phyloP scores from a whole-genome alignment of 2,888 invertebrate species.

The Lochmaea capreae region DNA sequence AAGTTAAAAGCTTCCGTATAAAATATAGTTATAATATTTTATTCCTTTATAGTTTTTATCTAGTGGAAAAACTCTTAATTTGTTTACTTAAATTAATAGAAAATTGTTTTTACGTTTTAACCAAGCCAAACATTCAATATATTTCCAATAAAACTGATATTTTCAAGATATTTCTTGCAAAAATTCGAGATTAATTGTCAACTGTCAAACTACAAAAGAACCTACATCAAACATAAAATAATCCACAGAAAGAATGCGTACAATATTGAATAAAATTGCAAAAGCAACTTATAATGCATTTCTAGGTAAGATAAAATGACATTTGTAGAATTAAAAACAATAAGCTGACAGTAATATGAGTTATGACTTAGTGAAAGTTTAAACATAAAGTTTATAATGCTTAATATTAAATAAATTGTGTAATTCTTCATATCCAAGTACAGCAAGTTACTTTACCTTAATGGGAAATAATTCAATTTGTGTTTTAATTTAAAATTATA shows the following conservation, averaged over 20 bases:
- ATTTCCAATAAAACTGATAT: too few relatives aligned
- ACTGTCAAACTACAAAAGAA: not conserved
- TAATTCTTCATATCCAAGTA: not conserved
- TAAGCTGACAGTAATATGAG: slow-evolving; percentile 4
- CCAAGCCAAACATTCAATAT: too few relatives aligned
- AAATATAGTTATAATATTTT: too few relatives aligned
- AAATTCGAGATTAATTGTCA: not conserved
- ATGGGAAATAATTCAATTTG: not conserved
- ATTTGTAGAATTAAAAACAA: slow-evolving; percentile 4
- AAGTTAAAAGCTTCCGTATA: too few relatives aligned
- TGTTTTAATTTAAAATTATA: not conserved
- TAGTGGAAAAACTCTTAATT: too few relatives aligned
- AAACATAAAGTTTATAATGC: not conserved
- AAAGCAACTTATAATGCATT: not conserved
- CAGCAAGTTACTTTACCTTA: slow-evolving; percentile 1
- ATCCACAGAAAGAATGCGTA: not conserved
- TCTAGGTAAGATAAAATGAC: not conserved
- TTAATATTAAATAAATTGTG: not conserved
- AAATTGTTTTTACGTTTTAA: too few relatives aligned
- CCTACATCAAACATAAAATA: not conserved
- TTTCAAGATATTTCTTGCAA: too few relatives aligned
- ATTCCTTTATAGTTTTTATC: too few relatives aligned
- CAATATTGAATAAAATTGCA: not conserved
- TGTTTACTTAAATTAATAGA: too few relatives aligned
- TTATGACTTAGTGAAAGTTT: not conserved